A percentile compares a stretch with the other conserved stretches of the same genome.
Conservation (phyloP, 2,113 vertebrate genomes). For the Corvus hawaiiensis region DNA sequence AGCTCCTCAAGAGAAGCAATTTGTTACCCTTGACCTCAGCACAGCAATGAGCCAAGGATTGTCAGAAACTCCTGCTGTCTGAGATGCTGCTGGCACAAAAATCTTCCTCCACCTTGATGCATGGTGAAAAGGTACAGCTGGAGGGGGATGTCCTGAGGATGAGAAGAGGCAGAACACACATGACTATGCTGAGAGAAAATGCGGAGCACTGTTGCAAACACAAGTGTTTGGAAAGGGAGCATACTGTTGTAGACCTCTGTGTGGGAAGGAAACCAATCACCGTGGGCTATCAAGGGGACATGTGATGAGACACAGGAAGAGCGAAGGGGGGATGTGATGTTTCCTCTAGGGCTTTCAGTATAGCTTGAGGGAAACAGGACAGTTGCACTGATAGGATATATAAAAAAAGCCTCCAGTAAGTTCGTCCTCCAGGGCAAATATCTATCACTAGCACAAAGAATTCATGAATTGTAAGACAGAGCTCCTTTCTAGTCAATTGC, state of each 20-base stretch:
- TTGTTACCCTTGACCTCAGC: background rate
- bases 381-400: background rate
- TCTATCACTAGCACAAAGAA: background rate
- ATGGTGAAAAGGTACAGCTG: background rate
- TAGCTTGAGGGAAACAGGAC: background rate
- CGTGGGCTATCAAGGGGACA: background rate
- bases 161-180: background rate
- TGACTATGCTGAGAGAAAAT: background rate
- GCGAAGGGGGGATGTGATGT: background rate
- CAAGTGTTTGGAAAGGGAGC: background rate
- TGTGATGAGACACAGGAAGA: background rate
- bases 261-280: background rate
- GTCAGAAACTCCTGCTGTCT: background rate
- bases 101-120: background rate
- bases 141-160: background rate
- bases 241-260: background rate
- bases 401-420: background rate
- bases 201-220: background rate
- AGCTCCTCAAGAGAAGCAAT: background rate
- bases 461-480: background rate
- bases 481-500: background rate
- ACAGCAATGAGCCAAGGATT: background rate
- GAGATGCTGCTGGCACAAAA: background rate
- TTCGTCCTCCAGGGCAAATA: background rate
- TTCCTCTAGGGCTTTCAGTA: background rate